Evolutionary conservation across 2,888 invertebrate species (phyloP).

Genomic region (Nowickia ferox): DNA sequence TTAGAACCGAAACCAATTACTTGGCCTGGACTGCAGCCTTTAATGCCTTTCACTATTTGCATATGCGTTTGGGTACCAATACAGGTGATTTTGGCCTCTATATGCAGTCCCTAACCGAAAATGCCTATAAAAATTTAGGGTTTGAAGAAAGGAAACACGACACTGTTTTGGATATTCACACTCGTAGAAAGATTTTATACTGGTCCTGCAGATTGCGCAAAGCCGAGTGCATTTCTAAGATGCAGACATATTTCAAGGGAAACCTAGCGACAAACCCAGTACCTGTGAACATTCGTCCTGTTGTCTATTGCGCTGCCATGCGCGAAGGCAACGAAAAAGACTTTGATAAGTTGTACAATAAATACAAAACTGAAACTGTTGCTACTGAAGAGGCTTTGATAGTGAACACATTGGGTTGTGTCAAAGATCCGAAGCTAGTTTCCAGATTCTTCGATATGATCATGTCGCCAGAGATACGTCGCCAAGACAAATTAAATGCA

Average conservation of each 20-base stretch:
- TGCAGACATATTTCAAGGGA: conserved; percentile 81
- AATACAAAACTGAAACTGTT: conserved; percentile 85
- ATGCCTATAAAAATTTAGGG: conserved; percentile 84
- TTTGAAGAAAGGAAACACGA: conserved; percentile 83
- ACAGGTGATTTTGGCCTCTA: conserved; percentile 80
- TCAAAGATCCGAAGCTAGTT: conserved; percentile 84
- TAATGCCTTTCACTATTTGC: conserved; percentile 82
- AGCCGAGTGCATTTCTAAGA: conserved; percentile 85
- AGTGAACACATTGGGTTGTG: conserved; percentile 88
- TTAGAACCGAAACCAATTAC: conserved; percentile 87
- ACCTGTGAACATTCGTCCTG: conserved; percentile 86
- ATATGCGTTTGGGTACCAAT: conserved; percentile 78
- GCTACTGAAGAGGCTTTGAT: conserved; percentile 88
- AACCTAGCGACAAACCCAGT: conserved; percentile 78
- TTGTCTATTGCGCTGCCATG: conserved; percentile 90
- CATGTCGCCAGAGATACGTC: conserved; percentile 81
- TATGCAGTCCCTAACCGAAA: conserved; percentile 83
- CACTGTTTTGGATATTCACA: conserved; percentile 85
- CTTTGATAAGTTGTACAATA: conserved; percentile 87
- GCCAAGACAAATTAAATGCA: conserved; percentile 81
- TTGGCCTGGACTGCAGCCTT: conserved; percentile 91
- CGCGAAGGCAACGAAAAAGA: conserved; percentile 86
- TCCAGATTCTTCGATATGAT: conserved; percentile 84
- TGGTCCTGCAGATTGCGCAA: conserved; percentile 87
- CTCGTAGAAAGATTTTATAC: conserved; percentile 85